Base-by-base conservation (phyloP, 2,113 vertebrate species). In the Peromyscus californicus region DNA sequence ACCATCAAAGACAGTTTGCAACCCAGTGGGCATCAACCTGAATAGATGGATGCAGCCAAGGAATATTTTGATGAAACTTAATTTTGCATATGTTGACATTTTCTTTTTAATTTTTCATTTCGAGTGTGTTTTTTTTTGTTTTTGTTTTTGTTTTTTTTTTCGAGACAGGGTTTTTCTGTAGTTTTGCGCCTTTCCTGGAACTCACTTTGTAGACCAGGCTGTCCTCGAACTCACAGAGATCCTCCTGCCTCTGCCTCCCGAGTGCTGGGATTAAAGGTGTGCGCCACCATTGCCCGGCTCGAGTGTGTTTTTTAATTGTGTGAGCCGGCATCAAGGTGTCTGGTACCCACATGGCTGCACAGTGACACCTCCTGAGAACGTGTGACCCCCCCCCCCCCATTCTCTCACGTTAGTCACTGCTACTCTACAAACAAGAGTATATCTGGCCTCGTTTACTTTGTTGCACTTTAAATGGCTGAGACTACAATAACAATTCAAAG, bases 401-500 rank as follows among this genome's bases (percentile, higher is more conserved):
- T 42, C 82, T 19, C 59, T 84, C 87, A 31, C 54, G 76, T 45
- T 22, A 42, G 54, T 76, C 5, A 3, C 36, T 45, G n/a, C 26
- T 33, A 16, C 17, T 24, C 84, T 87, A 33, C 29, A 36, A 48
- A 51, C 7, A 24, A 51, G 17, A 69, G 17, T 36, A 5, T 19
- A 61, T 17, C 17, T 45, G 54, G 15, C 61, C 54, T 93, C 9
- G 21, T 80, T 75, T 63, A 57, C 26, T 75, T 5, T 6, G 13
- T 89, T 89, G 31, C 85, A 80, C 74, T 82, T 95, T 72, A 79
- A 80, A 36, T 80, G 22, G 82, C 33, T 83, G 39, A 65, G 61
- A 72, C 90, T 39, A 84, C 15, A 87, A 21, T 59, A 31, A 21
- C 16, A 0, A 63, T 89, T 90, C 33, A 85, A 96, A 95, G 65